Conservation (phyloP, 2,113 vertebrate genomes). For the Caranx ignobilis region DNA sequence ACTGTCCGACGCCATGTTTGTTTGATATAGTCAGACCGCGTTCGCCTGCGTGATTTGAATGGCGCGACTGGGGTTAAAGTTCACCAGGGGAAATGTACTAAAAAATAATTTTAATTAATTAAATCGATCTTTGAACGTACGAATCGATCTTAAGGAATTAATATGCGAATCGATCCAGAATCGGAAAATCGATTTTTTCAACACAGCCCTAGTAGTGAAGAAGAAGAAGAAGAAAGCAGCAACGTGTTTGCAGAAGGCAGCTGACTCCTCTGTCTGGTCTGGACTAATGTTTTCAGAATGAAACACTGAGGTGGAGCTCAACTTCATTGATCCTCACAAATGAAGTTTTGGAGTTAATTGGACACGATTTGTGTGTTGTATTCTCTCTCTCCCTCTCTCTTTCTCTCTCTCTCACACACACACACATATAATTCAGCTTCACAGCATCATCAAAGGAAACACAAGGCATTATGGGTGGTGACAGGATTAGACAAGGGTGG, state of each 20-base stretch:
- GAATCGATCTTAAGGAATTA: too few species aligned
- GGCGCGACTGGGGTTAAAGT: too few species aligned
- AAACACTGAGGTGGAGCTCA: not conserved
- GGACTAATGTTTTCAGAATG: not conserved
- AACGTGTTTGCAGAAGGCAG: not conserved
- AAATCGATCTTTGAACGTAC: too few species aligned
- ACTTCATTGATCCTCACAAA: not conserved
- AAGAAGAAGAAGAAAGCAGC: not conserved
- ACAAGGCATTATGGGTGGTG: not conserved
- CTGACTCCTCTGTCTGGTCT: not conserved
- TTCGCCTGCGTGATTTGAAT: too few species aligned
- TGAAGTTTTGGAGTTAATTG: constrained; percentile 9
- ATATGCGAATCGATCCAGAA: too few species aligned
- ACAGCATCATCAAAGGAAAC: not conserved
- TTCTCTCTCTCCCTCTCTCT: not conserved
- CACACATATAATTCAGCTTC: not conserved
- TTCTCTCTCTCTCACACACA: not conserved
- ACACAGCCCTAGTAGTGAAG: too few species aligned
- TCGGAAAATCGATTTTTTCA: too few species aligned
- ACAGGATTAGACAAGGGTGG: constrained; percentile 21
- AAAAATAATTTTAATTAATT: too few species aligned
- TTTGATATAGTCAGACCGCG: too few species aligned
- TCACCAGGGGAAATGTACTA: too few species aligned
- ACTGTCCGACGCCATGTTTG: too few species aligned
- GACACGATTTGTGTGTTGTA: not conserved